These are phyloP conservation scores for Torymus texanus DNA, from an alignment of 2,888 invertebrate genomes.

Conservation along the genomic window DNA sequence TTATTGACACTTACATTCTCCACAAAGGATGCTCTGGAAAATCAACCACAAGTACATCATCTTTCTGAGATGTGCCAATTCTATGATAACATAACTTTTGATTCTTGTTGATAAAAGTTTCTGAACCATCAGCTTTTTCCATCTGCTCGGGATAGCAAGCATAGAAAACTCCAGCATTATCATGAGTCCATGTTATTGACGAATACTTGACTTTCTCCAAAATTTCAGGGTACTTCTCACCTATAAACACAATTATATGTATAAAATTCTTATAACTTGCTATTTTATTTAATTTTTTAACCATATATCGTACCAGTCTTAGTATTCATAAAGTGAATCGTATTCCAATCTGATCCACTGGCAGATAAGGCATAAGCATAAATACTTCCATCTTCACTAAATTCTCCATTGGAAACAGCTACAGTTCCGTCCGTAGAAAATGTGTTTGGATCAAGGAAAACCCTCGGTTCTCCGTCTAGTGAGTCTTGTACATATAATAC, in stretches of 20 bases:
- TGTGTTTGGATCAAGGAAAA: slow-evolving; percentile 96
- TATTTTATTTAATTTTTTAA: no score
- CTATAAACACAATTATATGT: slow-evolving; percentile 69
- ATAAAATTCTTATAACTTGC: no score
- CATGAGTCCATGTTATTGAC: slow-evolving; percentile 94
- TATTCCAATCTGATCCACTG: slow-evolving; percentile 98
- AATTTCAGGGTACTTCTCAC: slow-evolving; percentile 91
- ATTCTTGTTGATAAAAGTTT: slow-evolving; percentile 89
- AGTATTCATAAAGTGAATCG: slow-evolving; percentile 88
- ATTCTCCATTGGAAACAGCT: slow-evolving; percentile 84
- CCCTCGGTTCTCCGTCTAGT: slow-evolving; percentile 84
- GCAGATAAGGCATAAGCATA: slow-evolving; percentile 94
- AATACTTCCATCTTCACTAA: slow-evolving; percentile 92
- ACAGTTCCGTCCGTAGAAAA: slow-evolving; percentile 94
- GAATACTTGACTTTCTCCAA: slow-evolving; percentile 95
- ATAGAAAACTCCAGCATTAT: slow-evolving; percentile 96
- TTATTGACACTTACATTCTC: slow-evolving; percentile 84
- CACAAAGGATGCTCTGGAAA: slow-evolving; percentile 94
- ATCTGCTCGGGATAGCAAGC: slow-evolving; percentile 88
- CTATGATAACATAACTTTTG: slow-evolving; percentile 96
- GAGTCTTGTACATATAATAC: slow-evolving; percentile 92
- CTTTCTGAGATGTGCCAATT: slow-evolving; percentile 88
- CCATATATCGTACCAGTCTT: slow-evolving; percentile 78
- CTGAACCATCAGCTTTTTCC: slow-evolving; percentile 93
- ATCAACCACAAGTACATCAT: slow-evolving; percentile 92